These are phyloP conservation scores for Trididemnum miniatum DNA, from an alignment of 23 tunicate genomes.

Conservation along the genomic window DNA sequence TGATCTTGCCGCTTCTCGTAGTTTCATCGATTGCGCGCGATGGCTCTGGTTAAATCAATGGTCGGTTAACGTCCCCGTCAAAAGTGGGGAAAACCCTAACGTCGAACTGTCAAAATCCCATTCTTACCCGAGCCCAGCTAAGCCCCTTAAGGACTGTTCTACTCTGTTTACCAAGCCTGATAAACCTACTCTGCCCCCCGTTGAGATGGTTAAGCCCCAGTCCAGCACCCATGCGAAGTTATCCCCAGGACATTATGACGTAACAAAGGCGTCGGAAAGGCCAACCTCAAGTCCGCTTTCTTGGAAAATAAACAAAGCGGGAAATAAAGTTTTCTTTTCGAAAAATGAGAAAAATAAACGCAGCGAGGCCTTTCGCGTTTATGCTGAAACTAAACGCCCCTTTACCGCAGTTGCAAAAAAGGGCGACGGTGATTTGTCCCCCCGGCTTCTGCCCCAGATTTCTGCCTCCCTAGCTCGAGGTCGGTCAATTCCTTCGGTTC, in stretches of 20 bases:
- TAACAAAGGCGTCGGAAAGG: background rate
- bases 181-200: background rate
- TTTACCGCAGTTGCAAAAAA: background rate
- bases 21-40: slow-evolving; percentile 73
- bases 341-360: slow-evolving; percentile 4
- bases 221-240: background rate
- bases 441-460: slow-evolving; percentile 32
- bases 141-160: slow-evolving; percentile 8
- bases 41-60: slow-evolving; percentile 94
- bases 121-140: background rate
- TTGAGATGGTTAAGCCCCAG: background rate
- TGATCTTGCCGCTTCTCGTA: slow-evolving; percentile 53
- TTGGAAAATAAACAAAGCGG: background rate
- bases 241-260: background rate
- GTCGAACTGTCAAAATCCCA: background rate
- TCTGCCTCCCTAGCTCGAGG: slow-evolving; percentile 18
- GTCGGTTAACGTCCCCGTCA: slow-evolving; percentile 48
- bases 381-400: background rate
- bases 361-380: background rate
- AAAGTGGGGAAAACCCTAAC: too few species aligned
- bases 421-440: background rate
- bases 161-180: slow-evolving; percentile 26
- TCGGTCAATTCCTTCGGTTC: slow-evolving; percentile 34
- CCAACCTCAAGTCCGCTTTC: slow-evolving; percentile 12
- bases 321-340: background rate